Evolutionary conservation across 1,140 invertebrate genomes (phyloP).

Genomic region (Octopus sinensis): DNA sequence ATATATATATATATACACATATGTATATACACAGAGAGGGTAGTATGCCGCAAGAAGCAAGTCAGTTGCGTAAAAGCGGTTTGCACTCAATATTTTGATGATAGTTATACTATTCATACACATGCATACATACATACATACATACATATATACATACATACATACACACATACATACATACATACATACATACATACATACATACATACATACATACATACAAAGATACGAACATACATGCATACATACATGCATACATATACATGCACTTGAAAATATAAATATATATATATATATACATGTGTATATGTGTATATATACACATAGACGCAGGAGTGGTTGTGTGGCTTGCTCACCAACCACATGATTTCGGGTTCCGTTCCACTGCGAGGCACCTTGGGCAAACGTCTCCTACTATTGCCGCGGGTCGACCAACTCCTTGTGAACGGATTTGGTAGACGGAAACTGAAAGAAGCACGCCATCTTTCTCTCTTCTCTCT

Average conservation of each 20-base stretch:
- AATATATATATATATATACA: background rate
- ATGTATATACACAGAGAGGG: background rate
- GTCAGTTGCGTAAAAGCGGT: too few relatives aligned
- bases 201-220: conserved; percentile 14
- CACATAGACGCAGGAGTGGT: background rate
- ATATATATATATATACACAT: background rate
- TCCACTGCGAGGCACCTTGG: too few relatives aligned
- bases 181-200: conserved; percentile 28
- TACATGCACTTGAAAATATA: background rate
- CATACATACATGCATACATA: background rate
- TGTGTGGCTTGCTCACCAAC: background rate
- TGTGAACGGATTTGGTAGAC: too few relatives aligned
- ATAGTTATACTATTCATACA: background rate
- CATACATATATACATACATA: conserved; percentile 27
- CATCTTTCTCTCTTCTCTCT: too few relatives aligned
- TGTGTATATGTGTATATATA: background rate
- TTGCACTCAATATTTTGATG: too few relatives aligned
- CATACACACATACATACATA: conserved; percentile 25
- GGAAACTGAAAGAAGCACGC: too few relatives aligned
- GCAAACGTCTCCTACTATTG: too few relatives aligned
- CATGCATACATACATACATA: conserved; percentile 18
- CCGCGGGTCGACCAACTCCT: too few relatives aligned
- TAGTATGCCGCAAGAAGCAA: too few relatives aligned
- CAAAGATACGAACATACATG: background rate
- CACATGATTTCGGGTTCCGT: too few relatives aligned